Evolutionary conservation across 2,888 invertebrate genomes (phyloP), one percentile per base, ranked within the genome.

Genomic region (Drymonia ruficornis): DNA sequence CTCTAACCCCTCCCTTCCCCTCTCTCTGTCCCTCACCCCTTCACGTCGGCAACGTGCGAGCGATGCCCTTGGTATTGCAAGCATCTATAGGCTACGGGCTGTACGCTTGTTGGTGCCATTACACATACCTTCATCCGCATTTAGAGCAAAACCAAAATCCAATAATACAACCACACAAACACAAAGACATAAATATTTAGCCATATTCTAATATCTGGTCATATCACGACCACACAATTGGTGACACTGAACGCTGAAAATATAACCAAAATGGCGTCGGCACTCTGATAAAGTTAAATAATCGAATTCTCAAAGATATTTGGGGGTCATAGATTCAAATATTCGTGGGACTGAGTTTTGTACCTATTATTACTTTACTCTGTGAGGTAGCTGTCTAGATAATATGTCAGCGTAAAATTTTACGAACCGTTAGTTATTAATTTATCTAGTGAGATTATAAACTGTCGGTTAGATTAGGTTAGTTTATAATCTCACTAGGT

Each of bases 321-420:
- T 44, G 9, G 11, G n/a, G 2, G 53, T 0, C 64, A 64, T 9
- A 63, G 65, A 64, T 31, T 47, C 55, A 47, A 46, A 49, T 15
- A 34, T 16, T 9, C 9, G 28, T 36, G 1, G 3, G 13, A 5
- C 11, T 4, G 2, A 36, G n/a, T 36, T 36, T 36, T 36, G 36
- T 36, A 13, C 36, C 36, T 36, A 36, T n/a, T 3, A 0, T n/a
- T 11, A 4, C 13, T 4, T 36, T 13, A 36, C 36, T 36, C 36
- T 36, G n/a, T 13, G 36, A n/a, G n/a, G n/a, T 11, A 4, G 23
- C 7, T 23, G 7, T 23, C n/a, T n/a, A n/a, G n/a, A n/a, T n/a
- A n/a, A n/a, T n/a, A n/a, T n/a, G n/a, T n/a, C n/a, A n/a, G n/a
- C n/a, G n/a, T n/a, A n/a, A n/a, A n/a, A n/a, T n/a, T n/a, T n/a